phyloP scores from a whole-genome alignment of 2,888 invertebrate genomes.

The Melitaea athalia region DNA sequence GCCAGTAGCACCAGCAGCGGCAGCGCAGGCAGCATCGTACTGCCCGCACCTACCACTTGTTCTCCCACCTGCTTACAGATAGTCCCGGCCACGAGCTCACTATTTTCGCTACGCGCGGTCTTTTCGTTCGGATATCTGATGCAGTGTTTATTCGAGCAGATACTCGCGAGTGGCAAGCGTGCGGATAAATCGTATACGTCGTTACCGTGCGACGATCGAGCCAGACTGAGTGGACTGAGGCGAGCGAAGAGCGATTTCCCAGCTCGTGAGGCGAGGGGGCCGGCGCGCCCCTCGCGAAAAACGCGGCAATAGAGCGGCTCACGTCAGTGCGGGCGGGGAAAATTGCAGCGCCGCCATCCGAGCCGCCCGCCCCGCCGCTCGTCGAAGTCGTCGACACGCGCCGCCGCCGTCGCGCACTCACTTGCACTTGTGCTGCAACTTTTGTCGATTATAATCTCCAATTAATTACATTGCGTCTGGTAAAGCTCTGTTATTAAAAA shows the following conservation, averaged over 20 bases:
- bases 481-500: neutral
- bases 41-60: constrained; percentile 55
- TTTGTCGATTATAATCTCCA: neutral
- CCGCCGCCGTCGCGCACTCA: constrained; percentile 26
- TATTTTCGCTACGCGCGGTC: constrained; percentile 71
- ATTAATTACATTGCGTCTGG: neutral
- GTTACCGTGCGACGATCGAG: constrained; percentile 74
- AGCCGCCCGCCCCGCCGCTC: constrained; percentile 46
- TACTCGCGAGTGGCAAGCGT: constrained; percentile 64
- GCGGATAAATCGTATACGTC: constrained; percentile 67
- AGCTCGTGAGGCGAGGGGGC: constrained; percentile 70
- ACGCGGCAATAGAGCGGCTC: constrained; percentile 59
- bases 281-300: constrained; percentile 77
- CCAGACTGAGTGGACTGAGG: constrained; percentile 80
- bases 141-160: constrained; percentile 51
- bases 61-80: constrained; percentile 51
- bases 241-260: constrained; percentile 74
- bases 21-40: constrained; percentile 69
- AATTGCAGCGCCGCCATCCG: constrained; percentile 61
- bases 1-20: constrained; percentile 67
- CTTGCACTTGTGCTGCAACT: constrained; percentile 10
- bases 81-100: constrained; percentile 77
- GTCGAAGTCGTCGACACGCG: constrained; percentile 42
- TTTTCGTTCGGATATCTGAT: constrained; percentile 54
- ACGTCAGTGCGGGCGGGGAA: constrained; percentile 72